Base-by-base conservation (phyloP, 2,888 invertebrate genomes). In the Aphodius granarius region DNA sequence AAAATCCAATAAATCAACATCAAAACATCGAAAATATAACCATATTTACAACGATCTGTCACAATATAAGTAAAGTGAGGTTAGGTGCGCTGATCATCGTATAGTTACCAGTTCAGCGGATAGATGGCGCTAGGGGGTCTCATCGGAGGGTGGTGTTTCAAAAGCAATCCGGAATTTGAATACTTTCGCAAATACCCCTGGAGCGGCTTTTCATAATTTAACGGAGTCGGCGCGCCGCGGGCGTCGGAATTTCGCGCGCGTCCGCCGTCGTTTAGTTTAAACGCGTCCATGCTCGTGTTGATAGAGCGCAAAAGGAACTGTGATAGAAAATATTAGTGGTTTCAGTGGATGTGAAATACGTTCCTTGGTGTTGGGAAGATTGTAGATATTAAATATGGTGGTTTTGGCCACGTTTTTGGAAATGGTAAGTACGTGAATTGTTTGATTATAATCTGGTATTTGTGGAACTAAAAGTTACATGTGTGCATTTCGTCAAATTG, bases 161-260 rank as follows among this genome's bases (percentile, higher is more conserved):
- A 43, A 43, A 43, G 43, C 43, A 1, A 43, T 43, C 43, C 43
- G 13, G 43, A 43, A 43, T 43, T 43, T 43, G 43, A 3, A 43
- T 43, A 13, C 9, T 43, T 43, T 43, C 43, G 43, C 43, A 43
- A 43, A 43, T 43, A 43, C 13, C 43, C 43, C 43, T n/a, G 43
- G 43, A 43, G 43, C 43, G 43, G 43, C 43, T 6, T 63, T 74
- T 74, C 63, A 74, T 74, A 74, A 43, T 70, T 74, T 74, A 73
- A 71, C 21, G 72, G 80, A 79, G 80, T 78, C 80, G 79, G 78
- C 79, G 78, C 80, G 72, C 4, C 9, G 72, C 21, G 74, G 66
- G 76, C 78, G 66, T 75, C 77, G 76, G 66, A 76, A 77, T 79
- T 79, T 78, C 77, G 78, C 75, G 72, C 75, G 78, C 78, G 77